A percentile compares a stretch with the other conserved stretches of the same genome.
Conservation (phyloP, 2,888 invertebrate genomes). For the Hyppa rectilinea region DNA sequence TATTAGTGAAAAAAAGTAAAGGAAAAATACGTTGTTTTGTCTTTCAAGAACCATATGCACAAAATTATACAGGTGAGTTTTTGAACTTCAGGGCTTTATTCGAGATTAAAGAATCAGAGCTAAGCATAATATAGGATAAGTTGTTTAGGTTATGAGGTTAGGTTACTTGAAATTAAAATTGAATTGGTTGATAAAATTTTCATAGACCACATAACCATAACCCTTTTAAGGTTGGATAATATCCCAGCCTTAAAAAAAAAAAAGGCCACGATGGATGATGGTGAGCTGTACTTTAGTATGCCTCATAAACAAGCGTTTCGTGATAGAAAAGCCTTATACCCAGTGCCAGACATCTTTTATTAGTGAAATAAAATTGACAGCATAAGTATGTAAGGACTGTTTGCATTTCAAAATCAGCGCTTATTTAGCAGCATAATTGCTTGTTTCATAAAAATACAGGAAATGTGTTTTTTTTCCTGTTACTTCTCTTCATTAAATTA, state of each 20-base stretch:
- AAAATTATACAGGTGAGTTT: conserved; percentile 22
- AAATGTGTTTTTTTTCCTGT: not conserved
- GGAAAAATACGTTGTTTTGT: not conserved
- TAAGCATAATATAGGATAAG: too few species aligned
- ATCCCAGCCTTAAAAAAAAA: too few species aligned
- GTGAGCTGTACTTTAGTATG: not conserved
- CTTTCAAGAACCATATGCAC: not conserved
- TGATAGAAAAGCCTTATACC: not conserved
- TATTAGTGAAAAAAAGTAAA: conserved; percentile 33
- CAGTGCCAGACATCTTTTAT: not conserved
- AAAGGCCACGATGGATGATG: not conserved
- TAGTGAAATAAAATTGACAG: not conserved
- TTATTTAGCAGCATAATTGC: not conserved
- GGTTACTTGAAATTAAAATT: too few species aligned
- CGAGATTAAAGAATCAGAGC: not conserved
- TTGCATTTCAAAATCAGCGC: not conserved
- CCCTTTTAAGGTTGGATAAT: too few species aligned
- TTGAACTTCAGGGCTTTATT: conserved; percentile 4
- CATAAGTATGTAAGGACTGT: not conserved
- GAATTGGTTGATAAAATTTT: too few species aligned
- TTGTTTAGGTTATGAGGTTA: too few species aligned
- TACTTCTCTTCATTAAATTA: not conserved
- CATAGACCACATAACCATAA: not conserved
- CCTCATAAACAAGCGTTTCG: not conserved
- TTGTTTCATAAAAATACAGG: not conserved